Evolutionary conservation across 2,797 vertebrate species (phyloP), one percentile per base, ranked within the genome.

Genomic region (Diplodus sargus): DNA sequence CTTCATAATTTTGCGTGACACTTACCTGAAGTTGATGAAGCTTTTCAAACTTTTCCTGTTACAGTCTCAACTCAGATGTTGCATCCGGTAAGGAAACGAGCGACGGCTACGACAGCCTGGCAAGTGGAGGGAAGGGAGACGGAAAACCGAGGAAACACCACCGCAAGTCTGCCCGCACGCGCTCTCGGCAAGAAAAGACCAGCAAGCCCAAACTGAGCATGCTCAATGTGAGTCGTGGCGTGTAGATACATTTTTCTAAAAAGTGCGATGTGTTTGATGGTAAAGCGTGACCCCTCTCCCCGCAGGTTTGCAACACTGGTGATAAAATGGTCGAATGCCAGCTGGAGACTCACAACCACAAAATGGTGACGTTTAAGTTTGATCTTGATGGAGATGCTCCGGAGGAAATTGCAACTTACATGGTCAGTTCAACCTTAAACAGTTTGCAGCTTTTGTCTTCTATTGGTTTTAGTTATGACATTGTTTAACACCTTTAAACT

Each of bases 271-370:
- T 79, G 66, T 78, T 6, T 77, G 7, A 73, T 72, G 53, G n/a
- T 76, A 16, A 78, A 22, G 12, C 58, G 11, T 63, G 23, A 69
- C 25, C 16, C 2, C 13, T 78, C 18, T 22, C 47, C 3, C 11
- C 11, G 25, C 73, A 95, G 94, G 93, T 95, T 72, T 91, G 88
- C 63, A 93, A 93, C 85, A 93, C 97, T 0, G 98, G 98, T 0
- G 98, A 99, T 92, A 99, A 99, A 95, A 99, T 99, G 98, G 98
- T 99, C 22, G 98, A 99, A 90, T 99, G 98, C 81, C 98, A 99
- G 87, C 94, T 99, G 67, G 98, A 99, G 87, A 99, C 98, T 9
- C 98, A 99, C 91, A 99, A 99, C 91, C 98, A 99, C 94, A 99
- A 99, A 94, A 99, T 98, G 98, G 98, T 99, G 89, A 99, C 98